phyloP scores from a whole-genome alignment of 2,113 vertebrate species.

The Engraulis encrasicolus region DNA sequence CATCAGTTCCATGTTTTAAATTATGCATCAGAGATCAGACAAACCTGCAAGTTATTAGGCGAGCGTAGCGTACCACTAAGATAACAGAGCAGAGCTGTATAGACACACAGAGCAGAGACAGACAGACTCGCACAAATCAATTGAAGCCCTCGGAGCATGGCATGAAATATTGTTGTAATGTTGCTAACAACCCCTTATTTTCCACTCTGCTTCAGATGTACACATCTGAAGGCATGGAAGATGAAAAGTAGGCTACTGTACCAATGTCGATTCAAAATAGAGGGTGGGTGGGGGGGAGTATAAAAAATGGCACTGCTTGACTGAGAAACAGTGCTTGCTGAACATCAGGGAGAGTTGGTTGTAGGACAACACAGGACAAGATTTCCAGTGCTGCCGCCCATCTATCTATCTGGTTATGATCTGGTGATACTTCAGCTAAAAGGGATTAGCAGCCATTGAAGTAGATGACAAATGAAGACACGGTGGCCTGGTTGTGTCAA shows the following conservation, averaged over 20 bases:
- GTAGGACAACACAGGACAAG: neutral
- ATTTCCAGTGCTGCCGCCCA: neutral
- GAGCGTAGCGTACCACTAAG: constrained; percentile 34
- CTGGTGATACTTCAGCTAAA: neutral
- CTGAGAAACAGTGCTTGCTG: neutral
- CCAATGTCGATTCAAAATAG: constrained; percentile 18
- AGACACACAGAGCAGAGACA: constrained; percentile 41
- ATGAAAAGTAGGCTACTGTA: too few species aligned
- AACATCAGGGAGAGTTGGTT: neutral
- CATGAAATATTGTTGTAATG: constrained; percentile 56
- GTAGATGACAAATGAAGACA: neutral
- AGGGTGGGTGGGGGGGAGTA: neutral
- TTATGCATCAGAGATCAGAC: constrained; percentile 61
- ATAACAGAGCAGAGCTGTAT: constrained; percentile 26
- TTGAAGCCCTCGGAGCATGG: constrained; percentile 52
- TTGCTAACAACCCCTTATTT: constrained; percentile 52
- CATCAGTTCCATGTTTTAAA: constrained; percentile 52
- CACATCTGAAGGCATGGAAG: neutral
- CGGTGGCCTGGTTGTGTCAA: neutral
- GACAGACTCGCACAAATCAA: constrained; percentile 54
- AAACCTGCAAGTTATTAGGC: constrained; percentile 54
- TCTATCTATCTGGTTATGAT: neutral
- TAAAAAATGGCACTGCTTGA: constrained; percentile 13
- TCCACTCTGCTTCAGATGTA: constrained; percentile 31
- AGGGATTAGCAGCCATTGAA: neutral